These are phyloP conservation scores for Opisthograptis luteolata DNA, from an alignment of 2,888 invertebrate genomes.

Conservation along the genomic window DNA sequence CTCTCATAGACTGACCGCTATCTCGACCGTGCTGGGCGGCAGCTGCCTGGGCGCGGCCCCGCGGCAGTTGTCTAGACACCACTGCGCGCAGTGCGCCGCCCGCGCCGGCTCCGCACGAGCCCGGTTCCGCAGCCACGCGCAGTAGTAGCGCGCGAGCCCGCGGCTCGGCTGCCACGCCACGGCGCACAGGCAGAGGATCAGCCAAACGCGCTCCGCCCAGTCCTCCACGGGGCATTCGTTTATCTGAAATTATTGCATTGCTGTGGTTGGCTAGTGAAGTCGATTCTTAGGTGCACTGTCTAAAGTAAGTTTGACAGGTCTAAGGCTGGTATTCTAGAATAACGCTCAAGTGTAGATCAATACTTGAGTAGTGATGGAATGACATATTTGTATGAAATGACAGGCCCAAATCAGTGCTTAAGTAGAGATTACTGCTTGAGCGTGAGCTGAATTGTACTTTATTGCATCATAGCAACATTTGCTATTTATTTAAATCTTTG, in stretches of 20 bases:
- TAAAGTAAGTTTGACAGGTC: too few relatives aligned
- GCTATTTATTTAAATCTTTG: too few relatives aligned
- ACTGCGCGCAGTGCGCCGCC: slow-evolving; percentile 93
- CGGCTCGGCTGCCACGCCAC: slow-evolving; percentile 97
- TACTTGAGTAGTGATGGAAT: too few relatives aligned
- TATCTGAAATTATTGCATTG: slow-evolving; percentile 60
- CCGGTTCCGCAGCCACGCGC: slow-evolving; percentile 75
- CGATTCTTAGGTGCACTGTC: too few relatives aligned
- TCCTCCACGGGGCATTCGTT: slow-evolving; percentile 95
- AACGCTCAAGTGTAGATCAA: too few relatives aligned
- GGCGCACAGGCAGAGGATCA: slow-evolving; percentile 93
- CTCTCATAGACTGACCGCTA: slow-evolving; percentile 87
- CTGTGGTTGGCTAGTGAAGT: too few relatives aligned
- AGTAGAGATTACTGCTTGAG: too few relatives aligned
- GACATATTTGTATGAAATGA: too few relatives aligned
- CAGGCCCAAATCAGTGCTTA: too few relatives aligned
- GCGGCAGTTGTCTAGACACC: slow-evolving; percentile 96
- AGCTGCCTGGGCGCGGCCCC: slow-evolving; percentile 92
- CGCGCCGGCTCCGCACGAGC: slow-evolving; percentile 58
- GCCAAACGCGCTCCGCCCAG: slow-evolving; percentile 94
- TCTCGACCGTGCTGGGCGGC: slow-evolving; percentile 96
- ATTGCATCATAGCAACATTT: too few relatives aligned
- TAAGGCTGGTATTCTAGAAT: too few relatives aligned
- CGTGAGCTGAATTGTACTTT: too few relatives aligned
- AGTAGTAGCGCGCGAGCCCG: slow-evolving; percentile 91